phyloP scores from a whole-genome alignment of 2,888 invertebrate species.

The Amphipoea lucens region DNA sequence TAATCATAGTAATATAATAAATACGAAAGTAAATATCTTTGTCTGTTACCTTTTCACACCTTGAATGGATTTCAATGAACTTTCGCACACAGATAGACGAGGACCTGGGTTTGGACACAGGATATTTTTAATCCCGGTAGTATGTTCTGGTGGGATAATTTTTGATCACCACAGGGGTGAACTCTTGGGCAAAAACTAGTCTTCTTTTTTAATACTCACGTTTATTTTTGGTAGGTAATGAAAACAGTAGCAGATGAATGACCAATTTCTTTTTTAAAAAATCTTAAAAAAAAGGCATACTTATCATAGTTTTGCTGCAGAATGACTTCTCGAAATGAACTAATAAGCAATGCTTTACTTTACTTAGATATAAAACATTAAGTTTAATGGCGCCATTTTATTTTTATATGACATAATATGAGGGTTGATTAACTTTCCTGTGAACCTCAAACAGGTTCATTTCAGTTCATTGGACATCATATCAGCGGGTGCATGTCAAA shows the following conservation, averaged over 20 bases:
- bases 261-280: not conserved
- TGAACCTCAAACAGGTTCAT: constrained; percentile 13
- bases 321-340: not conserved
- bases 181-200: not conserved
- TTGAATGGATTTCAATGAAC: not conserved
- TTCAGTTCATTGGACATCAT: not conserved
- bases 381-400: not conserved
- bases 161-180: not conserved
- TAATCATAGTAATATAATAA: not conserved
- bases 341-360: not conserved
- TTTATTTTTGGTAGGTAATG: not conserved
- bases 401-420: constrained; percentile 11
- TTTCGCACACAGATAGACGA: not conserved
- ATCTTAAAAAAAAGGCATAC: not conserved
- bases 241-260: not conserved
- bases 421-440: constrained; percentile 15
- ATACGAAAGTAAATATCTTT: not conserved
- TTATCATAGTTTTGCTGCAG: not conserved
- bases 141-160: not conserved
- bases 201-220: not conserved
- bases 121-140: not conserved
- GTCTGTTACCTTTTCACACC: not conserved
- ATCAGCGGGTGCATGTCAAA: constrained; percentile 7
- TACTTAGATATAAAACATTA: not conserved
- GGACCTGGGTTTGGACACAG: not conserved